Conservation (phyloP, 2,113 vertebrate genomes). For the Cyanocitta stelleri region DNA sequence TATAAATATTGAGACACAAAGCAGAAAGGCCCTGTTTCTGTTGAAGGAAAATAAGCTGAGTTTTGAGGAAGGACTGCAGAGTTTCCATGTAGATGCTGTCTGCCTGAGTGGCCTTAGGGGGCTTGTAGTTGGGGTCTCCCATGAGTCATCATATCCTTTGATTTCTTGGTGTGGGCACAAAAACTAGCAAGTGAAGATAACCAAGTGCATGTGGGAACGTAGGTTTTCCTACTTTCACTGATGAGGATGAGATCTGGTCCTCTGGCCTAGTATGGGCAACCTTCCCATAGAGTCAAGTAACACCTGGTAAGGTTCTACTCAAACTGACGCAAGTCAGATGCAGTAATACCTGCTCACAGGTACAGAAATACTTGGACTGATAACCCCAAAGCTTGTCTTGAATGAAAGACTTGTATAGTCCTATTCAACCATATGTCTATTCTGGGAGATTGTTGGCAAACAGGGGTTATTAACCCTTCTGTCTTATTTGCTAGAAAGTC, state of each 20-base stretch:
- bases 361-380: background rate
- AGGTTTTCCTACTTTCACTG: background rate
- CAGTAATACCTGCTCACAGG: background rate
- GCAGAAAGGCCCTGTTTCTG: background rate
- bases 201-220: background rate
- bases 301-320: background rate
- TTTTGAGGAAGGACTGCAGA: background rate
- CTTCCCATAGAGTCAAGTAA: background rate
- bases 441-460: background rate
- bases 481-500: background rate
- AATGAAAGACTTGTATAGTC: background rate
- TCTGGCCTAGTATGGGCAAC: background rate
- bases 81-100: background rate
- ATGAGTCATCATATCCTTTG: background rate
- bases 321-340: background rate
- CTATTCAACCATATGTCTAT: accelerated
- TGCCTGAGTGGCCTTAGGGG: background rate
- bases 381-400: background rate
- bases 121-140: background rate
- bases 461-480: background rate
- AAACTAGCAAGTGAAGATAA: background rate
- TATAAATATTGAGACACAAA: background rate
- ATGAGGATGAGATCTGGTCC: background rate
- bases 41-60: background rate
- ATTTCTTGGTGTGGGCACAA: background rate